Conservation (phyloP, 37 sponge, comb jelly and placozoan species). For the Dysidea cf. avara region DNA sequence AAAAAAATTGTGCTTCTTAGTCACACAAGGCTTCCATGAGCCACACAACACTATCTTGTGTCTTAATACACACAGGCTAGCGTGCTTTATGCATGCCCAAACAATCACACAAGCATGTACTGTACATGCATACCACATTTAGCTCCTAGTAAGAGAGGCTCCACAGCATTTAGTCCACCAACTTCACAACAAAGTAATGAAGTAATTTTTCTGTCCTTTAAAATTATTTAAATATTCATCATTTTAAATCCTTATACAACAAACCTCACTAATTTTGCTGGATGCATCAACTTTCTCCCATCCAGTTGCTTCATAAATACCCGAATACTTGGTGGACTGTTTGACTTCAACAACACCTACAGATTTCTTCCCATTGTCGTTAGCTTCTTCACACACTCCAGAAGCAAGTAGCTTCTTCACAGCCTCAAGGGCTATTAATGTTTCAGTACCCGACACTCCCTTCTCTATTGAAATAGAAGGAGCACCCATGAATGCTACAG, state of each 20-base stretch:
- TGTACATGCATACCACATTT: conserved; percentile 12
- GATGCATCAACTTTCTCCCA: conserved; percentile 8
- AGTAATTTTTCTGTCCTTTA: conserved; percentile 44
- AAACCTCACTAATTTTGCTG: too few relatives aligned
- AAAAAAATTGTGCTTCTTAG: too few relatives aligned
- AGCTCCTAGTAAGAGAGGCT: conserved; percentile 72
- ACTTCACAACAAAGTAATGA: conserved; percentile 58
- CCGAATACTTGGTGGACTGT: too few relatives aligned
- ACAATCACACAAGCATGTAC: too few relatives aligned
- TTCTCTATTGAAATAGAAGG: conserved; percentile 74
- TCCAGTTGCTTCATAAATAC: conserved; percentile 1
- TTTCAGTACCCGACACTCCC: conserved; percentile 52
- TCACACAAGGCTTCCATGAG: too few relatives aligned
- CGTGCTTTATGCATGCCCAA: too few relatives aligned
- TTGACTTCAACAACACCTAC: conserved; percentile 9
- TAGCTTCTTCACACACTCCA: conserved; percentile 48
- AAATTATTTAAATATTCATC: background rate
- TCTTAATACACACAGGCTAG: too few relatives aligned
- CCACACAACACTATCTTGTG: too few relatives aligned
- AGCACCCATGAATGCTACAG: conserved; percentile 83
- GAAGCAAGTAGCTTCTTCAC: conserved; percentile 44
- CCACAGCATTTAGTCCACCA: conserved; percentile 80
- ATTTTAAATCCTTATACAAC: too few relatives aligned
- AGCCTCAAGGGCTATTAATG: conserved; percentile 18
- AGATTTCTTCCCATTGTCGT: conserved; percentile 15